Percentiles rank a stretch among this genome's conserved stretches.
Evolutionary conservation across 1,140 invertebrate species (phyloP).

Genomic region (Cydia pomonella): DNA sequence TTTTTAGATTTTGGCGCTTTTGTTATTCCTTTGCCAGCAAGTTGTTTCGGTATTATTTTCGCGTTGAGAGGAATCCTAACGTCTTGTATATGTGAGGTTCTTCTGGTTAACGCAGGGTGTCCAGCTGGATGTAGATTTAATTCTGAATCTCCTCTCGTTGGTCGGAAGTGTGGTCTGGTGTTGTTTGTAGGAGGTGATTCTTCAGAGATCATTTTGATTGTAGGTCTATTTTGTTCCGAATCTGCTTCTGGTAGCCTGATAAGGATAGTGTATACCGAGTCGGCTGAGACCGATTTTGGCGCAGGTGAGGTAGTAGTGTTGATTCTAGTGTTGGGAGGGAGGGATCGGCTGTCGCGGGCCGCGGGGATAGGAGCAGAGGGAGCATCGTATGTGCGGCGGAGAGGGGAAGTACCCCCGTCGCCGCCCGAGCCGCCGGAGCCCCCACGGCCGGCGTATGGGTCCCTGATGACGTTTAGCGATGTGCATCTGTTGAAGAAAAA

Average conservation of each 20-base stretch:
- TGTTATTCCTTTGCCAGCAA: slow-evolving; percentile 83
- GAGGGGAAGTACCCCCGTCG: slow-evolving; percentile 72
- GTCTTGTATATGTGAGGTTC: slow-evolving; percentile 89
- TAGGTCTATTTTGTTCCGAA: slow-evolving; percentile 80
- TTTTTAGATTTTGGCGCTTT: slow-evolving; percentile 86
- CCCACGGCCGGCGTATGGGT: slow-evolving; percentile 81
- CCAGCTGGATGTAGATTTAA: slow-evolving; percentile 73
- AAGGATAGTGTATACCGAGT: slow-evolving; percentile 95
- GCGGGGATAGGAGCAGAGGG: slow-evolving; percentile 56
- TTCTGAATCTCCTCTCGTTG: slow-evolving; percentile 76
- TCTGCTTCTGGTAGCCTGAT: slow-evolving; percentile 88
- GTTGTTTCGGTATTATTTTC: slow-evolving; percentile 91
- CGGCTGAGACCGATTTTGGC: slow-evolving; percentile 85
- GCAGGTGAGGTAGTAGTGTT: slow-evolving; percentile 73
- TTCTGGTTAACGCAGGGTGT: slow-evolving; percentile 81
- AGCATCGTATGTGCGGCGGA: slow-evolving; percentile 65
- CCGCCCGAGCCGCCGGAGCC: slow-evolving; percentile 65
- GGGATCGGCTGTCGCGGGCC: slow-evolving; percentile 79
- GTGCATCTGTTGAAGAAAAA: slow-evolving; percentile 82
- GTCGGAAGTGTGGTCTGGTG: slow-evolving; percentile 66
- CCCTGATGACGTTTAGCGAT: slow-evolving; percentile 90
- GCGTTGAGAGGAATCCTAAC: slow-evolving; percentile 91
- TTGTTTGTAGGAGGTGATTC: slow-evolving; percentile 77
- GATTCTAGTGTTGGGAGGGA: slow-evolving; percentile 77
- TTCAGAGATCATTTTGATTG: slow-evolving; percentile 93